These are phyloP conservation scores for Polydrusus tereticollis DNA, from an alignment of 2,888 invertebrate genomes.

Conservation along the genomic window DNA sequence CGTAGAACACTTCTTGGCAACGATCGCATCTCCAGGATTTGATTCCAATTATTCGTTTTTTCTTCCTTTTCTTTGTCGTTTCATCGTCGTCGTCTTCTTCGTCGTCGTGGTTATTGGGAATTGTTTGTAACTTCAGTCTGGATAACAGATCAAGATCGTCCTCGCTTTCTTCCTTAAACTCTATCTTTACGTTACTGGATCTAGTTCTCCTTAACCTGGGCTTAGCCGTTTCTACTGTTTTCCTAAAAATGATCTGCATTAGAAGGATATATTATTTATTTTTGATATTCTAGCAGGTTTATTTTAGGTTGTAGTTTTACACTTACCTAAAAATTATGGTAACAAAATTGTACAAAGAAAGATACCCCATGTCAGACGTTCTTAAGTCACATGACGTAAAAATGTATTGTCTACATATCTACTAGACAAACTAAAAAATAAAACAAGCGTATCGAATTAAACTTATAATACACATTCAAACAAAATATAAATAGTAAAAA, in stretches of 20 bases:
- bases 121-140: background rate
- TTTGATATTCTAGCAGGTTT: background rate
- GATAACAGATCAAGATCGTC: slow-evolving; percentile 22
- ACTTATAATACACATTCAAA: no score
- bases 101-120: background rate
- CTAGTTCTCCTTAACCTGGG: background rate
- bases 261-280: background rate
- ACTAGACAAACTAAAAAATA: no score
- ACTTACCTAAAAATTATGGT: background rate
- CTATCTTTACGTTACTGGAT: slow-evolving; percentile 15
- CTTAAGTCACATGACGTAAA: no score
- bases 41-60: background rate
- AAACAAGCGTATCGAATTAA: no score
- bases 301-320: background rate
- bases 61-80: slow-evolving; percentile 2
- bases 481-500: no score
- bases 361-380: no score
- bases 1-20: slow-evolving; percentile 29
- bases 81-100: background rate
- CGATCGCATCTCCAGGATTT: slow-evolving; percentile 15
- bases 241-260: background rate
- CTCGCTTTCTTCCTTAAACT: slow-evolving; percentile 20
- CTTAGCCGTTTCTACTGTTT: background rate
- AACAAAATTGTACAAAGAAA: no score
- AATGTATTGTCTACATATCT: no score